Evolutionary conservation across 2,888 invertebrate genomes (phyloP).

Genomic region (Pyrrhosoma nymphula): DNA sequence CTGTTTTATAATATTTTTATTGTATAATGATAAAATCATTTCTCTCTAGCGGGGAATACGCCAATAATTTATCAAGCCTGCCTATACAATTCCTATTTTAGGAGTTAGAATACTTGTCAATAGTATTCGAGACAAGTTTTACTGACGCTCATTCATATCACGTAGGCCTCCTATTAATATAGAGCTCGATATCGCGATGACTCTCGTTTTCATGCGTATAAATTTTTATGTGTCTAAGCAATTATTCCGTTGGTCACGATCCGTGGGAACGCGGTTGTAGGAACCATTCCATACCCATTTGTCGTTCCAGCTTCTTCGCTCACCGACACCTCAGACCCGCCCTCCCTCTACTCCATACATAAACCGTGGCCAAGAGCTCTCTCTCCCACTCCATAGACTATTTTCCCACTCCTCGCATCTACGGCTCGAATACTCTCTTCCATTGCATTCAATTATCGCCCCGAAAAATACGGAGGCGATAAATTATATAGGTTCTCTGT

Average conservation of each 20-base stretch:
- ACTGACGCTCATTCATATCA: too few relatives aligned
- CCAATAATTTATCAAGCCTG: too few relatives aligned
- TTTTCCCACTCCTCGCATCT: not conserved
- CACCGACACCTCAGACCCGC: not conserved
- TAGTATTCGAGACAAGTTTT: too few relatives aligned
- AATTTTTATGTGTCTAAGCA: not conserved
- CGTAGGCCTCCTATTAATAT: not conserved
- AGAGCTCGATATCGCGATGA: not conserved
- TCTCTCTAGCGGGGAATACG: too few relatives aligned
- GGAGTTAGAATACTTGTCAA: too few relatives aligned
- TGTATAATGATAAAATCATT: too few relatives aligned
- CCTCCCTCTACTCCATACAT: not conserved
- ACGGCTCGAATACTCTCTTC: slow-evolving; percentile 53
- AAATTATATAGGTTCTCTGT: slow-evolving; percentile 55
- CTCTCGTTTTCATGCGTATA: not conserved
- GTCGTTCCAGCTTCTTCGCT: slow-evolving; percentile 8
- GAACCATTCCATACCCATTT: not conserved
- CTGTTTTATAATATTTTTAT: too few relatives aligned
- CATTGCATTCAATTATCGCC: slow-evolving; percentile 60
- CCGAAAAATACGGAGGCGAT: slow-evolving; percentile 35
- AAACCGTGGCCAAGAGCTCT: not conserved
- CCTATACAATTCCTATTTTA: too few relatives aligned
- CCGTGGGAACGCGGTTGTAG: not conserved
- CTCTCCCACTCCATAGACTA: not conserved
- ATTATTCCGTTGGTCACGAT: not conserved